A percentile compares a stretch with the other conserved stretches of the same genome.
phyloP scores from a whole-genome alignment of 2,888 invertebrate species.

The Archips crataeganus region DNA sequence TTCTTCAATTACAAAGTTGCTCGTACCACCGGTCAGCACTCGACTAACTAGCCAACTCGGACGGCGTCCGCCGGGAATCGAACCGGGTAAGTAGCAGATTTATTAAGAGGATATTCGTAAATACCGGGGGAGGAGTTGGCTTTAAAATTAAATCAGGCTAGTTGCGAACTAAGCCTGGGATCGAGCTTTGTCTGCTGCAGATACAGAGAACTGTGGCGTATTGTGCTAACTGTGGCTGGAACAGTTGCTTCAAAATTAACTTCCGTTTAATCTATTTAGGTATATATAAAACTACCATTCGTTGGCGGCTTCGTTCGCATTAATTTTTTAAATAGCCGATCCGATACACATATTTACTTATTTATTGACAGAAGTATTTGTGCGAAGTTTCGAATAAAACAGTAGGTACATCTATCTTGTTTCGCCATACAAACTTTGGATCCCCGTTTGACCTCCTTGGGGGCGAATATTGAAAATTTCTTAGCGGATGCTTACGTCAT shows the following conservation, averaged over 20 bases:
- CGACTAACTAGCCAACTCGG: conserved; percentile 74
- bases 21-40: conserved; percentile 71
- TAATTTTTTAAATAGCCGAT: too few relatives aligned
- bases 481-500: too few relatives aligned
- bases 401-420: too few relatives aligned
- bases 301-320: too few relatives aligned
- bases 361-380: too few relatives aligned
- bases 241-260: background rate
- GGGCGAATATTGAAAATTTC: too few relatives aligned
- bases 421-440: too few relatives aligned
- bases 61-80: conserved; percentile 73
- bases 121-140: conserved; percentile 62
- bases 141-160: conserved; percentile 81
- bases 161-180: conserved; percentile 72
- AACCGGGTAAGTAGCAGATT: conserved; percentile 80
- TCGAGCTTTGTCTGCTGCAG: conserved; percentile 65
- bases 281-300: too few relatives aligned
- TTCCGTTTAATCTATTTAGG: background rate
- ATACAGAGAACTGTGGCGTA: conserved; percentile 54
- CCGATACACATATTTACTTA: too few relatives aligned
- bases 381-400: too few relatives aligned
- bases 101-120: conserved; percentile 80
- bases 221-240: conserved; percentile 24
- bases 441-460: too few relatives aligned
- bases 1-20: conserved; percentile 66